phyloP scores from a whole-genome alignment of 2,888 invertebrate species.

The Tachina grossa region DNA sequence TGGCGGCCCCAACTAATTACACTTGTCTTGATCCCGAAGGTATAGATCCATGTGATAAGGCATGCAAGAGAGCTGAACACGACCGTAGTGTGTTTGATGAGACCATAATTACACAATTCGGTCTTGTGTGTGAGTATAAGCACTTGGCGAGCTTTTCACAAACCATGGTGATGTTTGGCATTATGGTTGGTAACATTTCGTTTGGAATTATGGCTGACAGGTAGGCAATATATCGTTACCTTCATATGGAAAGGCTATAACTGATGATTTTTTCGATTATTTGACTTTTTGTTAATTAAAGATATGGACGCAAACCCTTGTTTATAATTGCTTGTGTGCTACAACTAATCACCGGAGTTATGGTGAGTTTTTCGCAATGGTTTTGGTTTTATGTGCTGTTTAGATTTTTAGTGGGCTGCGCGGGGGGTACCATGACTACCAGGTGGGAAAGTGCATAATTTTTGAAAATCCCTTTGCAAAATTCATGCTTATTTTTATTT shows the following conservation, averaged over 20 bases:
- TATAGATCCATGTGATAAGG: conserved; percentile 83
- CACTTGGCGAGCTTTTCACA: conserved; percentile 90
- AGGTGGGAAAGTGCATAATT: conserved; percentile 74
- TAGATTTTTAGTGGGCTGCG: conserved; percentile 88
- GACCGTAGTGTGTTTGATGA: conserved; percentile 87
- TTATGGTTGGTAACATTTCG: conserved; percentile 88
- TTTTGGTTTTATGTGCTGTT: conserved; percentile 86
- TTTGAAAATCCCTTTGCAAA: not conserved
- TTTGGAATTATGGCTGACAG: conserved; percentile 91
- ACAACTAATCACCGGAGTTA: conserved; percentile 88
- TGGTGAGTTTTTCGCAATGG: conserved; percentile 88
- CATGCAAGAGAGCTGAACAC: conserved; percentile 85
- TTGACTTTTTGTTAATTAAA: conserved; percentile 80
- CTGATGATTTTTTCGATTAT: not conserved
- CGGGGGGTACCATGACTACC: conserved; percentile 93
- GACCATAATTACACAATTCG: conserved; percentile 90
- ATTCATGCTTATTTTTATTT: not conserved
- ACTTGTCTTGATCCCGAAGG: conserved; percentile 82
- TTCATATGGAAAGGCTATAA: too few species aligned
- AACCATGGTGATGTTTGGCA: conserved; percentile 90
- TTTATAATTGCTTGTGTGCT: conserved; percentile 89
- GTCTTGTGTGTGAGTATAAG: conserved; percentile 84
- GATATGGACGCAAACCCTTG: conserved; percentile 89
- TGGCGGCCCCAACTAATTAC: conserved; percentile 87
- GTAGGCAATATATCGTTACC: conserved; percentile 82